Base-by-base conservation (phyloP, 92 coral and sea anemone species). In the Anthopleura xanthogrammica region DNA sequence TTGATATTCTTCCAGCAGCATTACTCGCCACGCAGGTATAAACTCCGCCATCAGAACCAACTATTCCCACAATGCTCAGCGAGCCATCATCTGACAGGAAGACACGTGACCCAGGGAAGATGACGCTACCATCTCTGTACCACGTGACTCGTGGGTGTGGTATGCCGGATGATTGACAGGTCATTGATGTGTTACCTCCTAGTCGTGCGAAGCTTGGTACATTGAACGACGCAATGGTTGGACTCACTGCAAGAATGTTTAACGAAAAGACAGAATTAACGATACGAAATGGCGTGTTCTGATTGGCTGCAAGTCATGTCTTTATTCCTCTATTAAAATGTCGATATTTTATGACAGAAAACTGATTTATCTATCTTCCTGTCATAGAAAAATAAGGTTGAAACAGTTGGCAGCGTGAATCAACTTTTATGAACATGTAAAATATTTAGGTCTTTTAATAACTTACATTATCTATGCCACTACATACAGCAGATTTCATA, bases 81-180 rank as follows among this genome's bases (percentile, higher is more conserved):
- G 75, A 48, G 14, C 90, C 82, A 17, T 87, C 87, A 22, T 39
- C 52, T 55, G 80, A 72, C 7, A 72, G 52, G 56, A 66, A 75
- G 24, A 85, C 88, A 83, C 88, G 88, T 83, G 89, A 41, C 58
- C 86, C 87, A 58, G 86, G 74, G 9, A 79, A 24, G 54, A 79
- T 40, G 74, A 80, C 76, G 29, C 56, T 48, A 56, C 50, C 24
- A 70, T 82, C 83, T 54, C 86, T 89, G 20, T 85, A 72, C 99
- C 99, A 96, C 83, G 88, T 81, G 81, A 96, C 58, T 5, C 13
- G 62, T 7, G 99, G 97, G 55, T 77, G 50, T 24, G 99, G 99
- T 20, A 94, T 84, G 8, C 99, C 98, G 58, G 79, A 88, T 79
- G 88, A 83, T 46, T 66, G 74, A 79, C 99, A 96, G 36, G 75